Evolutionary conservation across 2,113 vertebrate genomes (phyloP).

Genomic region (Solea solea): DNA sequence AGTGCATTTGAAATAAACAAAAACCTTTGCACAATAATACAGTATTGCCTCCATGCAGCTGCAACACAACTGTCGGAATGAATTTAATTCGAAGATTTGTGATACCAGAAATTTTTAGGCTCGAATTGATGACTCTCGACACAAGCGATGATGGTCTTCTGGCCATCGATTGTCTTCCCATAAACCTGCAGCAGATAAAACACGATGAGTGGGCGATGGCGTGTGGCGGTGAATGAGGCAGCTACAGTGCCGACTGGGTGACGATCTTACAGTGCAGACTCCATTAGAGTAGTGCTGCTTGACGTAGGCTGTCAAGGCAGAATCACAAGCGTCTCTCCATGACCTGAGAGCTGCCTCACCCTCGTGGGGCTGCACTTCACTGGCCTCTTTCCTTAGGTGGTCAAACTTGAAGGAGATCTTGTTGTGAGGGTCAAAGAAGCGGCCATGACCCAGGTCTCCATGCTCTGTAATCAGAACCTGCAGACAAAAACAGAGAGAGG

Average conservation of each 20-base stretch:
- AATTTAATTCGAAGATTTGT: conserved; percentile 9
- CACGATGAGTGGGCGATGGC: neutral
- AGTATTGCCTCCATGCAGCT: too few relatives aligned
- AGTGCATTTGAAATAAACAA: neutral
- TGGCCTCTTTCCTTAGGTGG: conserved; percentile 94
- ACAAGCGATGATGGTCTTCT: conserved; percentile 95
- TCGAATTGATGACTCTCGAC: conserved; percentile 97
- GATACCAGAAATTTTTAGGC: conserved; percentile 95
- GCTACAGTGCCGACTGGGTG: neutral
- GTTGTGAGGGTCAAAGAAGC: conserved; percentile 95
- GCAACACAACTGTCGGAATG: neutral
- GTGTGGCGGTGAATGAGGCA: neutral
- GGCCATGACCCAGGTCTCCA: conserved; percentile 91
- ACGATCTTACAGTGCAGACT: conserved; percentile 89
- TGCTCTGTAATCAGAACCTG: conserved; percentile 97
- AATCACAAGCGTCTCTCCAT: conserved; percentile 92
- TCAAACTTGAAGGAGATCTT: conserved; percentile 96
- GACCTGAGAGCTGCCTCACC: conserved; percentile 82
- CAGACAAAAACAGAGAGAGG: neutral
- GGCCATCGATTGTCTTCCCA: conserved; percentile 95
- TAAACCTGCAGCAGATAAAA: conserved; percentile 86
- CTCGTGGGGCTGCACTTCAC: conserved; percentile 87
- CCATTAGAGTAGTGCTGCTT: conserved; percentile 94
- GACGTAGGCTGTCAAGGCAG: conserved; percentile 88
- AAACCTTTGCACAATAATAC: neutral